Evolutionary conservation across 2,113 vertebrate genomes (phyloP), one percentile per base, ranked within the genome.

Genomic region (Gobiocypris rarus): DNA sequence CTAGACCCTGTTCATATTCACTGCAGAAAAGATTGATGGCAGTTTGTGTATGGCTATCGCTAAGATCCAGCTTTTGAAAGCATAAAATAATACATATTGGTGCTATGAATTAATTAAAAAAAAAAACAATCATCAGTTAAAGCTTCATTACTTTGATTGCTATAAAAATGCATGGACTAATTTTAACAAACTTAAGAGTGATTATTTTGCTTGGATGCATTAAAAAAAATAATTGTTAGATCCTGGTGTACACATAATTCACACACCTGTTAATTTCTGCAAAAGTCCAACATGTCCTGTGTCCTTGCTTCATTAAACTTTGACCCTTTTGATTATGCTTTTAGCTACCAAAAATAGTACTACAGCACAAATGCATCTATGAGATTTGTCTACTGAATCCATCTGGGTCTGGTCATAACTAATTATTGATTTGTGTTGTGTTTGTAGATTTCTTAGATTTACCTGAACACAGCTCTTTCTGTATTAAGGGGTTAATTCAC

Each of bases 61-160:
- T 52, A 41, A 58, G 45, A 75, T 67, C 43, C 48, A 28, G 56
- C 50, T 52, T 5, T 43, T 50, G 13, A 81, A 81, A 81, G 15
- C 31, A 52, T 9, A n/a, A 43, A 83, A 48, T 34, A 9, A 59
- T 75, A 31, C 14, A 59, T 50, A 77, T 22, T 75, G 69, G 50
- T 83, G 59, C 58, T 70, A 69, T 28, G 22, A 58, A 65, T 28
- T 10, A 34, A 77, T 79, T 79, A 79, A 86, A 71, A 52, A 7
- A 19, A 9, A 31, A 45, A 38, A 9, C n/a, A 9, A 58, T 28
- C 13, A 67, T 38, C n/a, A 58, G 8, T 45, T 31, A 52, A 58
- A 82, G 28, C 11, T 41, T 63, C 7, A 26, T 54, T 54, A 19
- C 52, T 54, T 63, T 26, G 5, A 48, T 74, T 74, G 38, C 31